Evolutionary conservation across 2,113 vertebrate species (phyloP).

Genomic region (Solea senegalensis): DNA sequence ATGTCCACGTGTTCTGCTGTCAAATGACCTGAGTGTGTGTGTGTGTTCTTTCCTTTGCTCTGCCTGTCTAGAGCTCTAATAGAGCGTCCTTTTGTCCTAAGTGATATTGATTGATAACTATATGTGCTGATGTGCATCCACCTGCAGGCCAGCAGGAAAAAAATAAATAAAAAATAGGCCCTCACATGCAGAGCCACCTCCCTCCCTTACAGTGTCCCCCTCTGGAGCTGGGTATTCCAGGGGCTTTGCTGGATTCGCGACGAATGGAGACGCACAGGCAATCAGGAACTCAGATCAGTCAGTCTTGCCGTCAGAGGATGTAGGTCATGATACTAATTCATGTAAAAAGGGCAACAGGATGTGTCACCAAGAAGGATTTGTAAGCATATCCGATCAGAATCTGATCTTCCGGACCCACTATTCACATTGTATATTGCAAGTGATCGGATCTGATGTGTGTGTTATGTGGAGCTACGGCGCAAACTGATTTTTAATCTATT

Average conservation of each 20-base stretch:
- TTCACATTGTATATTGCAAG: no score
- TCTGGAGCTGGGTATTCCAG: conserved; percentile 11
- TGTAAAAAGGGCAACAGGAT: conserved; percentile 24
- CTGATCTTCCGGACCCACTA: no score
- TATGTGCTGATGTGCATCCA: conserved; percentile 74
- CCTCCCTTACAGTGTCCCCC: conserved; percentile 1
- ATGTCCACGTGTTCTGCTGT: neutral
- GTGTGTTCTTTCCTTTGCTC: conserved; percentile 6
- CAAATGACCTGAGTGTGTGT: neutral
- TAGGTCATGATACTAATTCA: conserved; percentile 35
- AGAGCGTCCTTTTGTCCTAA: conserved; percentile 36
- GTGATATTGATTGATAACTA: conserved; percentile 1
- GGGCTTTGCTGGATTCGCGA: conserved; percentile 7
- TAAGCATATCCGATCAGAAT: no score
- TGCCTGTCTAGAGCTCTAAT: conserved; percentile 39
- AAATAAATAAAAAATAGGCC: conserved; percentile 26
- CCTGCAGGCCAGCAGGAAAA: conserved; percentile 42
- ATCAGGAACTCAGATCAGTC: conserved; percentile 57
- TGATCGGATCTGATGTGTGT: no score
- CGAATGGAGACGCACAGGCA: conserved; percentile 44
- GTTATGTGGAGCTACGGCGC: no score
- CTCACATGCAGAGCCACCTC: neutral
- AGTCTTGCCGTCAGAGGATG: conserved; percentile 25
- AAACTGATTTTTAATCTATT: no score
- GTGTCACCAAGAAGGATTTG: neutral